phyloP scores from a whole-genome alignment of 2,888 invertebrate genomes.

The Latheticus oryzae region DNA sequence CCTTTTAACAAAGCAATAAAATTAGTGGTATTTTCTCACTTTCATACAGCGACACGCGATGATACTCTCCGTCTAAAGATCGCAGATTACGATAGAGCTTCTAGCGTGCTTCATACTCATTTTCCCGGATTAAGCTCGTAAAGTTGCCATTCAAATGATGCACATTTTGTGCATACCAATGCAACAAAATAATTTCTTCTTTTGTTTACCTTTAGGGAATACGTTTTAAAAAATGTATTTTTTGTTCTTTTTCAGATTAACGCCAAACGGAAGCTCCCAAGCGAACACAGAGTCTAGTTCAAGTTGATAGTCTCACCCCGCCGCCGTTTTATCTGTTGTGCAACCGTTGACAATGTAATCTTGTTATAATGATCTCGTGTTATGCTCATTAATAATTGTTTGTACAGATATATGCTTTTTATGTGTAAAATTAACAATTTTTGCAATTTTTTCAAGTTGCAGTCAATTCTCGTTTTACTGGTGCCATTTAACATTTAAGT shows the following conservation, averaged over 20 bases:
- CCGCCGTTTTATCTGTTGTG: conserved; percentile 59
- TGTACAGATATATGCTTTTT: conserved; percentile 62
- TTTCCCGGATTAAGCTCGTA: conserved; percentile 47
- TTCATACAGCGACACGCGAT: conserved; percentile 32
- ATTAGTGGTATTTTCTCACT: conserved; percentile 43
- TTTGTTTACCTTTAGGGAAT: conserved; percentile 8
- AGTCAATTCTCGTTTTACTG: conserved; percentile 50
- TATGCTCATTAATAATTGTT: conserved; percentile 65
- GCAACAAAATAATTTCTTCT: conserved; percentile 11
- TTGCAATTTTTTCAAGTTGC: conserved; percentile 40
- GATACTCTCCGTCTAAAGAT: conserved; percentile 43
- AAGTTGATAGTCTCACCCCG: conserved; percentile 49
- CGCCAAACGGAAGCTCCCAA: conserved; percentile 46
- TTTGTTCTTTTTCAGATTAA: conserved; percentile 54
- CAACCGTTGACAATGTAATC: conserved; percentile 59
- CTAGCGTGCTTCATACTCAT: conserved; percentile 46
- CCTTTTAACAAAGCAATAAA: conserved; percentile 43
- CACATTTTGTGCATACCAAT: conserved; percentile 17
- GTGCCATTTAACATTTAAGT: conserved; percentile 50
- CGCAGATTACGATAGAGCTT: conserved; percentile 49
- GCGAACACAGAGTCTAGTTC: conserved; percentile 44
- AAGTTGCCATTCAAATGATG: conserved; percentile 37
- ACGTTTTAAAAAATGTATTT: conserved; percentile 16
- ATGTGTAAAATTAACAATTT: conserved; percentile 51
- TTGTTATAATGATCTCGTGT: conserved; percentile 65